Conservation (phyloP, 2,888 invertebrate species). For the Euzophera pinguis region DNA sequence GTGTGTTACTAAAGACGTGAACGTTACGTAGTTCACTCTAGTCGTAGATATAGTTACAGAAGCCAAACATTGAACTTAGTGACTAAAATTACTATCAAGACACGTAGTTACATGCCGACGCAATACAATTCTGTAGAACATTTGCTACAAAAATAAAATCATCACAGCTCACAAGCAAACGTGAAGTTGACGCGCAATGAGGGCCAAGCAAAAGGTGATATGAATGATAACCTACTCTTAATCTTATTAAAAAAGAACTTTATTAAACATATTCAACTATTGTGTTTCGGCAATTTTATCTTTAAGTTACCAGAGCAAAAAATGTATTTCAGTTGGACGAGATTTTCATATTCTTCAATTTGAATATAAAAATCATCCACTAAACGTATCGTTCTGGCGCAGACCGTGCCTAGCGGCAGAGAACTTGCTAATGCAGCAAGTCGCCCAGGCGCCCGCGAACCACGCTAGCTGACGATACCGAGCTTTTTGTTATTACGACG, state of each 20-base stretch:
- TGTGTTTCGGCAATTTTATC: slow-evolving; percentile 27
- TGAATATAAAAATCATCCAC: slow-evolving; percentile 75
- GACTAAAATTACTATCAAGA: slow-evolving; percentile 58
- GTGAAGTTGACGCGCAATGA: slow-evolving; percentile 53
- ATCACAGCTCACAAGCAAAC: slow-evolving; percentile 73
- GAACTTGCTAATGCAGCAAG: slow-evolving; percentile 77
- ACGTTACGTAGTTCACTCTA: slow-evolving; percentile 31
- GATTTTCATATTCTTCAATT: slow-evolving; percentile 65
- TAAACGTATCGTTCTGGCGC: slow-evolving; percentile 63
- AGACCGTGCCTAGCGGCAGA: slow-evolving; percentile 58
- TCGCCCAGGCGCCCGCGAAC: slow-evolving; percentile 67
- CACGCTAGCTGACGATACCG: slow-evolving; percentile 14
- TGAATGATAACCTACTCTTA: slow-evolving; percentile 56
- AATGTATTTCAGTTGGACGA: slow-evolving; percentile 65
- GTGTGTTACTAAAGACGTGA: slow-evolving; percentile 24
- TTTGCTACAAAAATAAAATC: slow-evolving; percentile 52
- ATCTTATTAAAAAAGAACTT: slow-evolving; percentile 32
- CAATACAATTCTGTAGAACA: slow-evolving; percentile 46
- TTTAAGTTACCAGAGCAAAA: slow-evolving; percentile 45
- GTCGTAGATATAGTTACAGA: slow-evolving; percentile 32
- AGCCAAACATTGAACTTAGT: slow-evolving; percentile 57
- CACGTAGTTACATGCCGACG: slow-evolving; percentile 46
- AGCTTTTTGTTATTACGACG: slow-evolving; percentile 23
- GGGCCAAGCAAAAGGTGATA: slow-evolving; percentile 55
- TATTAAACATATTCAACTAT: slow-evolving; percentile 18